phyloP scores from a whole-genome alignment of 2,113 vertebrate genomes.

The Eublepharis macularius region DNA sequence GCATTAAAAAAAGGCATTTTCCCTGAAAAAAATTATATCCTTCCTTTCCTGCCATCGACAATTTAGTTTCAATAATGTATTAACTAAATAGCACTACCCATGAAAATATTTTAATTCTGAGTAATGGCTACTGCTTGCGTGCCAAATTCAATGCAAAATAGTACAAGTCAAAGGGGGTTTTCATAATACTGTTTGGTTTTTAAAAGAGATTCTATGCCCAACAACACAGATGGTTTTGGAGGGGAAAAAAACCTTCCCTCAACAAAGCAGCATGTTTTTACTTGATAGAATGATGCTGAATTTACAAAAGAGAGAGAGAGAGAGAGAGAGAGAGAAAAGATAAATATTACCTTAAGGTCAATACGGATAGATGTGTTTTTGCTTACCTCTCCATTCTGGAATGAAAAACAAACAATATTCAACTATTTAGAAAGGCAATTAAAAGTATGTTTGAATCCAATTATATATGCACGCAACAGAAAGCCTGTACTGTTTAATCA shows the following conservation, averaged over 20 bases:
- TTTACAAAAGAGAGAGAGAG: slow-evolving; percentile 1
- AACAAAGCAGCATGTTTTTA: slow-evolving; percentile 46
- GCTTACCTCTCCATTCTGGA: slow-evolving; percentile 90
- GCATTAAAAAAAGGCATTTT: too few relatives aligned
- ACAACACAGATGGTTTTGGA: background rate
- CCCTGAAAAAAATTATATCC: too few relatives aligned
- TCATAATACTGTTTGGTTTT: background rate
- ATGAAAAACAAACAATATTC: slow-evolving; percentile 68
- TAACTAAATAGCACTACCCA: background rate
- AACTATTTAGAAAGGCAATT: slow-evolving; percentile 23
- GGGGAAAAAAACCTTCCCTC: background rate
- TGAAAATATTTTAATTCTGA: slow-evolving; percentile 4
- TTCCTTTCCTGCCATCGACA: too few relatives aligned
- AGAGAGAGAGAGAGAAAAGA: background rate
- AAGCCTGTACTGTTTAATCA: background rate
- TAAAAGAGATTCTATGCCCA: background rate
- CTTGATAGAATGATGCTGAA: slow-evolving; percentile 27
- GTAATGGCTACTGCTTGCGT: background rate
- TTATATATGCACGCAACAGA: background rate
- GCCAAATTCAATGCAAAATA: background rate
- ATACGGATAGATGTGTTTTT: slow-evolving; percentile 54
- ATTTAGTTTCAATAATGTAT: background rate
- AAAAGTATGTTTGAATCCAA: background rate
- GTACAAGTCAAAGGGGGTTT: background rate
- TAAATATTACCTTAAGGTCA: slow-evolving; percentile 71